These are phyloP conservation scores for Tragulus kanchil DNA, from an alignment of 2,113 vertebrate genomes.

Conservation along the genomic window DNA sequence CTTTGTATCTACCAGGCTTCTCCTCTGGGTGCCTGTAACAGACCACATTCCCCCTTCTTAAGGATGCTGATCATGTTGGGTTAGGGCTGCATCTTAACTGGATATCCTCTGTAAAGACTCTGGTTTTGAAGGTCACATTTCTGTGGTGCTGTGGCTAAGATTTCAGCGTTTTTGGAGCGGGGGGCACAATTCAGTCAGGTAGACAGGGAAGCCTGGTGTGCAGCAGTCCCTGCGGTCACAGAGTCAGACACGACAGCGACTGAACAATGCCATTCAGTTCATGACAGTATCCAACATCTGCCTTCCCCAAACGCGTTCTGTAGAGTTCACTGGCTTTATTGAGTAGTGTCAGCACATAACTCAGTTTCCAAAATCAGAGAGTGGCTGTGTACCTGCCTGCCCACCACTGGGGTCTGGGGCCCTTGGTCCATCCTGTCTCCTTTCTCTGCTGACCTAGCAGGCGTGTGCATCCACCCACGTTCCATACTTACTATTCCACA, in stretches of 20 bases:
- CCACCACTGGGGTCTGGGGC: neutral
- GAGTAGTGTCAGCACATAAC: too few species aligned
- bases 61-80: neutral
- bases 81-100: neutral
- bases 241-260: neutral
- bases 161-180: neutral
- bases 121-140: neutral
- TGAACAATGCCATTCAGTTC: neutral
- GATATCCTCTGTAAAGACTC: neutral
- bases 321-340: neutral
- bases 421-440: too few species aligned
- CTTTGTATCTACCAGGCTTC: neutral
- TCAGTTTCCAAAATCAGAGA: neutral
- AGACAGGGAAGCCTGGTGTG: neutral
- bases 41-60: neutral
- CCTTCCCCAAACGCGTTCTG: neutral
- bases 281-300: too few species aligned
- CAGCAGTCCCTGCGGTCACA: neutral
- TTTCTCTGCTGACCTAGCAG: neutral
- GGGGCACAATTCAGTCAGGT: neutral
- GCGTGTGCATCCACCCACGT: fast-evolving
- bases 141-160: neutral
- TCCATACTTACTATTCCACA: fast-evolving
- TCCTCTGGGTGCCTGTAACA: neutral
- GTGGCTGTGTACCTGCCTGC: neutral